phyloP scores from a whole-genome alignment of 2,797 vertebrate species.

The Poeciliopsis gracilis region DNA sequence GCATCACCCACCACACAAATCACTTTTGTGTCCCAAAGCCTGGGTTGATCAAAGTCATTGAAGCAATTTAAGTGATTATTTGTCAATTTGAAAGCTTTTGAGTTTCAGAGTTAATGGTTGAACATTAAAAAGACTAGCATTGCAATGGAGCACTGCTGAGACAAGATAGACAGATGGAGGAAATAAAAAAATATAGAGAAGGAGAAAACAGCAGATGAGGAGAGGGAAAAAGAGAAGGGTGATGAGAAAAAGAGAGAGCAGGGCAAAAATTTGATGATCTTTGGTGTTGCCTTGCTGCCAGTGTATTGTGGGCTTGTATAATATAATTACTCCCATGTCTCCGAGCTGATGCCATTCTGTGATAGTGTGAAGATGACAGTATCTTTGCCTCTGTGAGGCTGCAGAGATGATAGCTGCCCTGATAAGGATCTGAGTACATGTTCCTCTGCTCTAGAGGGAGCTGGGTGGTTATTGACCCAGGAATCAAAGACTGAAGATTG shows the following conservation, averaged over 20 bases:
- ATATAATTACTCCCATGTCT: constrained; percentile 83
- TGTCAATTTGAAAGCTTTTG: constrained; percentile 72
- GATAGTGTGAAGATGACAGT: constrained; percentile 75
- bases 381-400: constrained; percentile 69
- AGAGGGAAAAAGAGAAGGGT: constrained; percentile 10
- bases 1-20: constrained; percentile 27
- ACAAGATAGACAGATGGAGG: background rate
- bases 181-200: constrained; percentile 21
- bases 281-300: constrained; percentile 79
- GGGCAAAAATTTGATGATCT: constrained; percentile 31
- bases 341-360: constrained; percentile 77
- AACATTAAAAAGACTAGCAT: constrained; percentile 54
- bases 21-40: constrained; percentile 57
- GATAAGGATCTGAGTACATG: constrained; percentile 86
- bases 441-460: constrained; percentile 74
- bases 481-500: constrained; percentile 58
- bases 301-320: constrained; percentile 77
- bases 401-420: constrained; percentile 75
- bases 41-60: constrained; percentile 65
- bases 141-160: constrained; percentile 37
- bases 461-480: constrained; percentile 81
- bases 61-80: constrained; percentile 73
- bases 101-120: constrained; percentile 68
- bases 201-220: constrained; percentile 19
- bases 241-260: background rate